phyloP scores from a whole-genome alignment of 2,113 vertebrate genomes.

The Prietella phreatophila region DNA sequence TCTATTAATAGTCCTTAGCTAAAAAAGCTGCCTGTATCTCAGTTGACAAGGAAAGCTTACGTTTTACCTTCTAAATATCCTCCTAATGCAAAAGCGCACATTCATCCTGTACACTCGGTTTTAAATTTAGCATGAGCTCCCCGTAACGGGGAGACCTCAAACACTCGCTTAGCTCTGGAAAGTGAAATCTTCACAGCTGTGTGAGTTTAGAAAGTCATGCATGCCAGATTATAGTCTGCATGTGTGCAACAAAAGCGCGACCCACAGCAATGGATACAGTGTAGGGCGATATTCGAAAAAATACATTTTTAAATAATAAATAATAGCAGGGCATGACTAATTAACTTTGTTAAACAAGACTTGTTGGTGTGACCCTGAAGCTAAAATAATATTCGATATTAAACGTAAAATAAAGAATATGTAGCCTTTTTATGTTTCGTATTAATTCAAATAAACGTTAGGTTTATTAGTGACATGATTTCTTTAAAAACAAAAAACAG shows the following conservation, averaged over 20 bases:
- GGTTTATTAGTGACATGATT: neutral
- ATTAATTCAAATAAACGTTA: neutral
- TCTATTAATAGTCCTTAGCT: neutral
- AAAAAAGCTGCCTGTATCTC: neutral
- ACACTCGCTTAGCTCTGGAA: slow-evolving; percentile 20
- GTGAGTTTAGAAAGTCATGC: slow-evolving; percentile 8
- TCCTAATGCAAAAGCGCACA: neutral
- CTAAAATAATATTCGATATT: neutral
- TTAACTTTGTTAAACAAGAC: neutral
- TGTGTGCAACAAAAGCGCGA: neutral
- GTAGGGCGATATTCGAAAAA: neutral
- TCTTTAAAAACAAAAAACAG: neutral
- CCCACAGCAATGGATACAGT: too few species aligned
- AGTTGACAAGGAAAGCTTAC: neutral
- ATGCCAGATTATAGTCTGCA: slow-evolving; percentile 26
- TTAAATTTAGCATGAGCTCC: neutral
- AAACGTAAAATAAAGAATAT: neutral
- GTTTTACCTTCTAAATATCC: neutral
- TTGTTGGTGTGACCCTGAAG: neutral
- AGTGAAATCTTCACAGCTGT: slow-evolving; percentile 14
- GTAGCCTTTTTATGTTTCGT: neutral
- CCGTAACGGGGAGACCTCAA: slow-evolving; percentile 1
- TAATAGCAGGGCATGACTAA: neutral
- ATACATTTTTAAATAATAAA: too few species aligned
- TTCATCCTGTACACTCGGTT: neutral